Percentiles rank a stretch among this genome's conserved stretches.
These are phyloP conservation scores for Zhuqinia jingwanae DNA, from an alignment of 2,888 invertebrate species.

Conservation along the genomic window DNA sequence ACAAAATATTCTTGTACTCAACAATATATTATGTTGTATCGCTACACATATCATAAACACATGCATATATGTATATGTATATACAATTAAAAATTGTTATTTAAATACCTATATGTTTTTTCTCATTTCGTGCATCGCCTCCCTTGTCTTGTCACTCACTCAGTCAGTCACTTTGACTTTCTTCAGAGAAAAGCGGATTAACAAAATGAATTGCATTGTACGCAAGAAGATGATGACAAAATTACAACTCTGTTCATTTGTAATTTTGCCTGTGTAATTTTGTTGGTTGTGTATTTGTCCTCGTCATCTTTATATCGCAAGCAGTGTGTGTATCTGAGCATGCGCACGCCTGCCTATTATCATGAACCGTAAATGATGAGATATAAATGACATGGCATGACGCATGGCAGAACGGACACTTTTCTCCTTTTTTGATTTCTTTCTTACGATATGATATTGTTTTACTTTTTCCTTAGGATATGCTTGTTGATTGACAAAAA, in stretches of 20 bases:
- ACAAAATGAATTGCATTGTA: neutral
- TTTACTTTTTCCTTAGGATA: neutral
- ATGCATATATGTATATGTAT: no score
- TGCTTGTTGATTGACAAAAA: neutral
- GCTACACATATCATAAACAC: neutral
- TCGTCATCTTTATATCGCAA: no score
- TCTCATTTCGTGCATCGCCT: conserved; percentile 32
- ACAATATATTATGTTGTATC: neutral
- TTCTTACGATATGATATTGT: neutral
- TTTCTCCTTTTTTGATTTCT: neutral
- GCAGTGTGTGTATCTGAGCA: no score
- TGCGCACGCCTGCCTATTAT: neutral
- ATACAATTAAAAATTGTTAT: no score
- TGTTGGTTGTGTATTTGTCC: no score
- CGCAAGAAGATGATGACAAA: neutral
- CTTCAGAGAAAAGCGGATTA: neutral
- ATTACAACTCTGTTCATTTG: neutral
- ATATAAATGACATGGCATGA: conserved; percentile 36
- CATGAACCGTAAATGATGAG: neutral
- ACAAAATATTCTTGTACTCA: neutral
- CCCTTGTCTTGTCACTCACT: conserved; percentile 16
- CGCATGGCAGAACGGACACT: conserved; percentile 53
- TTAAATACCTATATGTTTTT: no score
- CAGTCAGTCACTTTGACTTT: conserved; percentile 8
- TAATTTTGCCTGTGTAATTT: neutral